Evolutionary conservation across 2,113 vertebrate species (phyloP), one percentile per base, ranked within the genome.

Genomic region (Elgaria multicarinata): DNA sequence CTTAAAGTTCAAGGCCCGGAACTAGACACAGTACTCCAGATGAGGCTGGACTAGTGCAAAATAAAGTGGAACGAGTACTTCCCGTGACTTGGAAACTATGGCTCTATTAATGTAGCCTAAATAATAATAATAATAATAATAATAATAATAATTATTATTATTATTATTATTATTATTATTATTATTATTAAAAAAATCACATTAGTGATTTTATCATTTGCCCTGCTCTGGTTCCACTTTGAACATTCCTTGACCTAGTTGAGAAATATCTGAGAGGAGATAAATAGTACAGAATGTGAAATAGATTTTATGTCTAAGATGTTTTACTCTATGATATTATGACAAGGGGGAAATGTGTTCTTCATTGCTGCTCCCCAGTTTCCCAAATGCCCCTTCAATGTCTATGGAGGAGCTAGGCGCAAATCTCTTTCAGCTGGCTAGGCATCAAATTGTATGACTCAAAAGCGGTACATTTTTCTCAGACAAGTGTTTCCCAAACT

Each of bases 301-400:
- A 36, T 83, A 44, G 71, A 44, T 89, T 2, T 72, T 90, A 66
- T 87, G 66, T 50, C 55, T 81, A 28, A 86, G 64, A 74, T 12
- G 62, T 87, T 67, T 83, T 55, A 74, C 36, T 90, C 13, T 53
- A 87, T 75, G 75, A 33, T 88, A 89, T 87, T 13, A n/a, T 26
- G 36, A 26, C 0, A 85, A 78, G n/a, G n/a, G 67, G 26, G 62
- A 85, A 18, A 67, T 53, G 75, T 89, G 81, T 89, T 83, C 69
- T 50, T 75, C 42, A 53, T 82, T 87, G 4, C 87, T 88, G 1
- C 88, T 90, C 8, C 0, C 80, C 90, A 86, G 87, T 16, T n/a
- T 82, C 7, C 58, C 18, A 26, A 42, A 86, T 74, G 42, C 76
- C 62, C 16, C 7, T 1, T 0, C 53, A 84, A 39, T 42, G 18